A percentile compares a stretch with the other conserved stretches of the same genome.
Evolutionary conservation across 2,113 vertebrate genomes (phyloP).

Genomic region (Oreotrochilus melanogaster): DNA sequence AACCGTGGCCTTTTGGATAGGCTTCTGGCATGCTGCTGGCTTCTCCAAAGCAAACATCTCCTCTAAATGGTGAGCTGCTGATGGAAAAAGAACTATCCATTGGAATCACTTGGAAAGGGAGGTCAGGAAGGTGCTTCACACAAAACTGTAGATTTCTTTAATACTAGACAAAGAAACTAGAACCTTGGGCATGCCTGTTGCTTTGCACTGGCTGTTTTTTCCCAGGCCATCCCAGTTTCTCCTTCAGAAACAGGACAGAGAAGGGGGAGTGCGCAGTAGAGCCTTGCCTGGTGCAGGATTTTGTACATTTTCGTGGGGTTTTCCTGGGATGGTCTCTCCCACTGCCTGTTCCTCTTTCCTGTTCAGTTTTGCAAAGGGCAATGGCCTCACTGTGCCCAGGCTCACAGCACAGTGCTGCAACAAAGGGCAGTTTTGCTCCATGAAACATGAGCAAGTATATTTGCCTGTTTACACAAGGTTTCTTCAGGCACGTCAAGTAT

Average conservation of each 20-base stretch:
- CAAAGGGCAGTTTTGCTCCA: background rate
- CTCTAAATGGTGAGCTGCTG: background rate
- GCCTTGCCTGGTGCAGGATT: rapidly evolving
- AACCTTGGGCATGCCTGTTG: background rate
- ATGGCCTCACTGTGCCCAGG: background rate
- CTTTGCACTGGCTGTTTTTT: background rate
- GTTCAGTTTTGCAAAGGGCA: background rate
- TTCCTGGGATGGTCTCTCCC: background rate
- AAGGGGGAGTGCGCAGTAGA: background rate
- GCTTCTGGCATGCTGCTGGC: background rate
- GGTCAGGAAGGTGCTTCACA: background rate
- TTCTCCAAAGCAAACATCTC: background rate
- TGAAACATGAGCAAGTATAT: background rate
- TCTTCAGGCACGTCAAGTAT: background rate
- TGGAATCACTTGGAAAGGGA: background rate
- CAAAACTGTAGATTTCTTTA: background rate
- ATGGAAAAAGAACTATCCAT: background rate
- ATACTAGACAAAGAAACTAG: background rate
- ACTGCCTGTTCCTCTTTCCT: background rate
- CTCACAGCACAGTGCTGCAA: background rate
- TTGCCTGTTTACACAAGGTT: background rate
- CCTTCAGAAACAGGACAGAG: background rate
- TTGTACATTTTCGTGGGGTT: background rate
- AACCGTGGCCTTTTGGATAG: background rate
- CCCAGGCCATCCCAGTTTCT: background rate